These are phyloP conservation scores for Vireo altiloquus DNA, from an alignment of 2,113 vertebrate genomes.

Conservation along the genomic window DNA sequence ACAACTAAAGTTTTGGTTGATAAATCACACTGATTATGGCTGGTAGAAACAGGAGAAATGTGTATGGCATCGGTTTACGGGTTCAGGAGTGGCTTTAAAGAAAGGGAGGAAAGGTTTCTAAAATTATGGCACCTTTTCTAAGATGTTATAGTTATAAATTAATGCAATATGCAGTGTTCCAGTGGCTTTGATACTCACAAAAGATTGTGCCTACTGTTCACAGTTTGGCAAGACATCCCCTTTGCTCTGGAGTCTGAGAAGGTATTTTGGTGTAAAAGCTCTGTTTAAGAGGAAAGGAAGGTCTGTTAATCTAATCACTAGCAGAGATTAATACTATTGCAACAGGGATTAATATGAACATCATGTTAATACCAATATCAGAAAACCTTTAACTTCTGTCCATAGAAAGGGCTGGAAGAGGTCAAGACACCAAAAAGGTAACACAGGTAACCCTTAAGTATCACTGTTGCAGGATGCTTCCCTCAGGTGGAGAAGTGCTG, in stretches of 20 bases:
- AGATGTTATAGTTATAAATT: neutral
- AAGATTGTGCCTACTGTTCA: neutral
- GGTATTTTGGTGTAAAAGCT: neutral
- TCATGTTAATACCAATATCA: neutral
- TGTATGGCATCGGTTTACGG: rapidly evolving
- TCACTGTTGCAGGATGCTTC: neutral
- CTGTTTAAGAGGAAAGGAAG: neutral
- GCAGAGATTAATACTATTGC: neutral
- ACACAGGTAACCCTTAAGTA: neutral
- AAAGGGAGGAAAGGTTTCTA: neutral
- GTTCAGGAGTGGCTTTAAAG: neutral
- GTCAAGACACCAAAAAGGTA: neutral
- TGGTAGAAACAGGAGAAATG: neutral
- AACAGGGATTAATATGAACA: neutral
- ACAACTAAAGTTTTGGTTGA: neutral
- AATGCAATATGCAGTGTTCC: neutral
- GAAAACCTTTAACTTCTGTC: neutral
- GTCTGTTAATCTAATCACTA: neutral
- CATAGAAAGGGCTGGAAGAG: neutral
- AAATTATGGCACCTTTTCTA: neutral
- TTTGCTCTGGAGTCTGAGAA: neutral
- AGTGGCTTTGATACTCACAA: neutral
- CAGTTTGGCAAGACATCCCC: neutral
- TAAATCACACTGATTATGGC: neutral
- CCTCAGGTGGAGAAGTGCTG: rapidly evolving